These are phyloP conservation scores for Sebastes iracundus DNA, from an alignment of 2,797 vertebrate genomes.

Conservation along the genomic window DNA sequence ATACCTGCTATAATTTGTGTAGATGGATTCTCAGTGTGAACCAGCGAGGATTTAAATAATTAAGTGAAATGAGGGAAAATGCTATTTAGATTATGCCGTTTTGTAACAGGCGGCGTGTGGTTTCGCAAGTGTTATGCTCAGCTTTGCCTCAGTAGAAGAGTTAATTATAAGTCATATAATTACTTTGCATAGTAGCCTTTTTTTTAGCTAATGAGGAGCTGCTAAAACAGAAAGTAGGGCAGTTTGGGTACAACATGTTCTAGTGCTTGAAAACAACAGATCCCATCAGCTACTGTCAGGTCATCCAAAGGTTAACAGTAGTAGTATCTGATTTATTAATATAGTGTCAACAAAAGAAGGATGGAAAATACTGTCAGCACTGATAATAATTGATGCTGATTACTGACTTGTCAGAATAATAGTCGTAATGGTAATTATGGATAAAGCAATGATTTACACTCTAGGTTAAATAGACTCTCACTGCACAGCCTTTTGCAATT, in stretches of 20 bases:
- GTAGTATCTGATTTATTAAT: not conserved
- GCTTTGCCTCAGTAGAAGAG: conserved; percentile 19
- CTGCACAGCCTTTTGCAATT: not conserved
- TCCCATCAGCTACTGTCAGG: not conserved
- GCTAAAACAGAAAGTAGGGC: conserved; percentile 17
- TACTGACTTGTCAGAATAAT: not conserved
- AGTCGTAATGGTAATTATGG: not conserved
- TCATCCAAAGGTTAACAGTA: conserved; percentile 31
- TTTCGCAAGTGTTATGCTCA: conserved; percentile 28
- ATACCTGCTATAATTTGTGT: conserved; percentile 68
- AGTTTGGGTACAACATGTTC: conserved; percentile 3
- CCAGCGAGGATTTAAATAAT: conserved; percentile 57
- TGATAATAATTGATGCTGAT: not conserved
- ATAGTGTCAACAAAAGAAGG: not conserved
- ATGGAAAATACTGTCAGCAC: not conserved
- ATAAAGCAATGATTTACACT: not conserved
- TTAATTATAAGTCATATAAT: conserved; percentile 58
- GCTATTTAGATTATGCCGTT: conserved; percentile 37
- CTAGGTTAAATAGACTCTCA: not conserved
- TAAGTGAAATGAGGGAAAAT: conserved; percentile 47
- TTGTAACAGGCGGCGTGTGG: conserved; percentile 28
- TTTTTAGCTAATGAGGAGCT: conserved; percentile 42
- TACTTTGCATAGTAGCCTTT: conserved; percentile 32
- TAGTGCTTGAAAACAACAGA: conserved; percentile 21
- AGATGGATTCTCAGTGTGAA: conserved; percentile 68